These are phyloP conservation scores for Notoglanidium macrostoma DNA, from an alignment of 2,797 vertebrate species.

Conservation along the genomic window DNA sequence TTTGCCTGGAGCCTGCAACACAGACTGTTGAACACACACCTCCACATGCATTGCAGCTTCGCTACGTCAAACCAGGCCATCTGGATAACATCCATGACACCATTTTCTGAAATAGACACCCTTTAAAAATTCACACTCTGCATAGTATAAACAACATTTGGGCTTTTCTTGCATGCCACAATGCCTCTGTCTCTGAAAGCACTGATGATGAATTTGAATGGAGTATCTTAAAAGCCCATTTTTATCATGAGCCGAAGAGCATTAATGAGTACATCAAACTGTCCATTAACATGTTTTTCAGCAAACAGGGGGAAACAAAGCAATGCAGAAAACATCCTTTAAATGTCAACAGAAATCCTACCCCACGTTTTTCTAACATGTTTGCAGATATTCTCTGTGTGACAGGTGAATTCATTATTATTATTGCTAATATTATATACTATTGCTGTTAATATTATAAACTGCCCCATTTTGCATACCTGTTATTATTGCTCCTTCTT, in stretches of 20 bases:
- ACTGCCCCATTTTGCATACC: too few species aligned
- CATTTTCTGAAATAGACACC: conserved; percentile 60
- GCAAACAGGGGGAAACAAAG: neutral
- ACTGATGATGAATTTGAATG: neutral
- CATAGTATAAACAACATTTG: conserved; percentile 48
- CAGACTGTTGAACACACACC: conserved; percentile 38
- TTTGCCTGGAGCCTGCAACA: conserved; percentile 42
- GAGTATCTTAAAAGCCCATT: neutral
- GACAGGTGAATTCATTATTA: too few species aligned
- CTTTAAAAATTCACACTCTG: conserved; percentile 55
- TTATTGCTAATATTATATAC: too few species aligned
- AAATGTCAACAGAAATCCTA: neutral
- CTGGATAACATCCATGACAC: conserved; percentile 45
- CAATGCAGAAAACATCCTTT: neutral
- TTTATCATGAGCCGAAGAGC: neutral
- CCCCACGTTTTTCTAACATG: neutral
- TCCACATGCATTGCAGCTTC: conserved; percentile 51
- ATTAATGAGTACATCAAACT: neutral
- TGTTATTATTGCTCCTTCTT: too few species aligned
- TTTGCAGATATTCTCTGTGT: neutral
- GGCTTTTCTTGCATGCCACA: neutral
- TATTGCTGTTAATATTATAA: too few species aligned
- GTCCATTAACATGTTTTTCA: neutral
- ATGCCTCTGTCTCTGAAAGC: neutral
- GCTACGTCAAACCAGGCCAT: conserved; percentile 38